Evolutionary conservation across 2,797 vertebrate species (phyloP), one percentile per base, ranked within the genome.

Genomic region (Agapornis canus): DNA sequence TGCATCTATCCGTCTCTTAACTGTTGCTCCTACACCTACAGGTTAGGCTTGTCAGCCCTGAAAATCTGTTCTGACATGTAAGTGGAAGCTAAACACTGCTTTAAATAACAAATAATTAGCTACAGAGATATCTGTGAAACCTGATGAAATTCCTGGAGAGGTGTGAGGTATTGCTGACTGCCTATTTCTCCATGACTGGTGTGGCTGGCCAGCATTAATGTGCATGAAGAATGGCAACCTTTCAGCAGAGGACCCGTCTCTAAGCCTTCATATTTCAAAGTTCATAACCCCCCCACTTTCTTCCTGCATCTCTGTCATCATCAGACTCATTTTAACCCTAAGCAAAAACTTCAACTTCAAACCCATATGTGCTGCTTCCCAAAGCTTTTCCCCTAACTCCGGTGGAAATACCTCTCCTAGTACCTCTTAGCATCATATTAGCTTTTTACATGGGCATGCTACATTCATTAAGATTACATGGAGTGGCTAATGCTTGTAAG

Each of bases 1-100:
- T 10, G 7, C 14, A 35, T 27, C 60, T 48, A 25, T 32, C 32
- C 1, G 0, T n/a, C 49, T n/a, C 63, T 29, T 51, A 27, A 3
- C 25, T 48, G n/a, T 52, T 71, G 35, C 37, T 42, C 39, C 54
- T 29, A 5, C 40, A 40, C 10, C 9, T n/a, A 2, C 0, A 31
- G 40, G 19, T 26, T 48, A 25, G 73, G 20, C 18, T 89, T 61
- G 27, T 35, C 56, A 63, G 57, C 15, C 52, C 79, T 43, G 75
- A 56, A 86, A 91, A 42, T 20, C 48, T 75, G 17, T 73, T 76
- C 42, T 57, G 61, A 49, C 4, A 4, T 6, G 0, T 0, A 61
- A 63, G 6, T 29, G 20, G 23, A 48, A 79, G 23, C 1, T 54
- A 57, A 93, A 37, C 20, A 9, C 25, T 77, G 20, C n/a, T 89